Conservation (phyloP, 2,888 invertebrate genomes). For the Bellardia bayeri region DNA sequence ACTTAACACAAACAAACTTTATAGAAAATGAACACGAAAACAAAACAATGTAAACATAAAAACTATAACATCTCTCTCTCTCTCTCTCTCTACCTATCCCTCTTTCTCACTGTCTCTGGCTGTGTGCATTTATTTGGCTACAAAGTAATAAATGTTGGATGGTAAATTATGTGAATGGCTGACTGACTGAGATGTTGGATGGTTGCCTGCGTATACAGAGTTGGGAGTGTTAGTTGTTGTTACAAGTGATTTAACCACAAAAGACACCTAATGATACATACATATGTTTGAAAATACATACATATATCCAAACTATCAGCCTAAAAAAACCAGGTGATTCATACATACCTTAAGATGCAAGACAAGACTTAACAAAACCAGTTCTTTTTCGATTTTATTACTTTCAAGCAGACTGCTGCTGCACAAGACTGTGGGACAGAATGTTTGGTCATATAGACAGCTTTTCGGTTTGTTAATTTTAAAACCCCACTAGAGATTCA, state of each 20-base stretch:
- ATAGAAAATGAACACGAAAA: conserved; percentile 4
- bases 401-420: not conserved
- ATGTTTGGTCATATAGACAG: not conserved
- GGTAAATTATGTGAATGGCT: conserved; percentile 27
- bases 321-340: conserved; percentile 64
- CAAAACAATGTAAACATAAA: conserved; percentile 12
- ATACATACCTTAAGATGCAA: conserved; percentile 50
- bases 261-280: not conserved
- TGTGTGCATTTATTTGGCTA: conserved; percentile 31
- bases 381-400: conserved; percentile 30
- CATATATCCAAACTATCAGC: conserved; percentile 7
- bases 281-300: conserved; percentile 25
- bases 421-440: not conserved
- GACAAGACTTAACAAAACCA: conserved; percentile 30
- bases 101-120: not conserved
- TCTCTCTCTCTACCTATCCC: not conserved
- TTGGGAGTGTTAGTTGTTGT: conserved; percentile 42
- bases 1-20: too few species aligned
- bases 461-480: conserved; percentile 9
- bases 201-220: conserved; percentile 24
- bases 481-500: not conserved
- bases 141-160: conserved; percentile 63
- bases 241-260: conserved; percentile 69
- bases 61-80: conserved; percentile 14
- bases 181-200: conserved; percentile 30